phyloP scores from a whole-genome alignment of 2,113 vertebrate genomes.

The Pan troglodytes region NHGRI_mPanTro3-v2.1_pri NC_072409.2:3161001-3161500 shows the following conservation, averaged over 20 bases:
- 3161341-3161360: not conserved
- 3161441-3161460: not conserved
- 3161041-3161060: too few species aligned
- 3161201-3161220: constrained; percentile 25
- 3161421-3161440: not conserved
- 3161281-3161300: constrained; percentile 31
- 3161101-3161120: not conserved
- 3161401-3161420: accelerated
- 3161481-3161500: accelerated
- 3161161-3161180: constrained; percentile 45
- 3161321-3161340: constrained; percentile 5
- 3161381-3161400: accelerated
- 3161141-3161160: accelerated
- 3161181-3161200: constrained; percentile 42
- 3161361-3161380: not conserved
- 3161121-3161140: not conserved
- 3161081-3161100: not conserved
- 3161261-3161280: constrained; percentile 62
- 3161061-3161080: not conserved
- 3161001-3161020: not conserved
- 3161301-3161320: constrained; percentile 45
- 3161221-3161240: not conserved
- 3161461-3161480: not conserved
- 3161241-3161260: constrained; percentile 51
- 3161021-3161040: not conserved